Evolutionary conservation across 37 sponge, comb jelly and placozoan species (phyloP).

Genomic region (Theonella swinhoei): DNA sequence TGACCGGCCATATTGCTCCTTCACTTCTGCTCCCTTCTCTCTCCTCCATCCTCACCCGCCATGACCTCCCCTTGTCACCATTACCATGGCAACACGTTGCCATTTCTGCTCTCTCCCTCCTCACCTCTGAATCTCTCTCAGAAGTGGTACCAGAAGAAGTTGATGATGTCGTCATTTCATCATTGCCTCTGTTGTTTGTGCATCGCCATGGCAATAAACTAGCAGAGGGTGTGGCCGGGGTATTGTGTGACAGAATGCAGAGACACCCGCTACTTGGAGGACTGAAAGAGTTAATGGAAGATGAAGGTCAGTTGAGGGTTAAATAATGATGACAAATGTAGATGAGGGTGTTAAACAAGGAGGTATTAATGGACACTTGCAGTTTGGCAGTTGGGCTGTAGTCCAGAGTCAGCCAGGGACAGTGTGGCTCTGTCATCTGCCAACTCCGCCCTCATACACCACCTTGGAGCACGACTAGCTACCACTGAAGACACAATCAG

Average conservation of each 20-base stretch:
- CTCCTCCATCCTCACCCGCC: constrained; percentile 1
- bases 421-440: constrained; percentile 8
- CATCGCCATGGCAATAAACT: constrained; percentile 48
- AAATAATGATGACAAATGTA: neutral
- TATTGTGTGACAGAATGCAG: constrained; percentile 13
- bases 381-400: constrained; percentile 38
- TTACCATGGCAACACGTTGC: constrained; percentile 11
- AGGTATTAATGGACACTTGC: too few relatives aligned
- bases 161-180: constrained; percentile 20
- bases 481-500: neutral
- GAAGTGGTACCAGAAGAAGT: neutral
- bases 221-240: constrained; percentile 12
- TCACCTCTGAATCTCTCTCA: constrained; percentile 16
- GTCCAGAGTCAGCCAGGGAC: neutral
- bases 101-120: constrained; percentile 1
- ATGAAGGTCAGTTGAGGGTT: constrained; percentile 12
- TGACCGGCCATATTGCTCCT: neutral
- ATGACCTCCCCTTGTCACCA: constrained; percentile 7
- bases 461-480: constrained; percentile 11
- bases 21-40: neutral
- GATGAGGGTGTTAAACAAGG: too few relatives aligned
- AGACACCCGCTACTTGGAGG: constrained; percentile 31
- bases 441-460: neutral
- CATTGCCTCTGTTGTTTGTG: constrained; percentile 34
- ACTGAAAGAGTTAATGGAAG: neutral